Evolutionary conservation across 2,113 vertebrate species (phyloP).

Genomic region (Emydocephalus ijimae): DNA sequence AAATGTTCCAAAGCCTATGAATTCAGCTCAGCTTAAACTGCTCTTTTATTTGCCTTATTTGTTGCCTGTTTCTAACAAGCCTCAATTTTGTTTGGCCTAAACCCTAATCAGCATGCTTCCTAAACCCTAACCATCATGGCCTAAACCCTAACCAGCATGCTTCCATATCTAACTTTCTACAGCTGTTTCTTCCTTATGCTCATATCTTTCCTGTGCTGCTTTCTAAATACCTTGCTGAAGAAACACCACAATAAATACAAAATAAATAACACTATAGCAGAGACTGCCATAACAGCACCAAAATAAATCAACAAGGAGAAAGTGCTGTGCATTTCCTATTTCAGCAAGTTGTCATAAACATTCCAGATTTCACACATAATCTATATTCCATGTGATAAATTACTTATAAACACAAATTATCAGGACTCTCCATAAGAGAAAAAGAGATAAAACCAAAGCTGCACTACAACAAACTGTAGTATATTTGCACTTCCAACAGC

Average conservation of each 20-base stretch:
- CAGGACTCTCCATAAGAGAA: not conserved
- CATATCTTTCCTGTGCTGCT: not conserved
- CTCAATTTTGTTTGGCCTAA: not conserved
- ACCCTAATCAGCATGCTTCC: not conserved
- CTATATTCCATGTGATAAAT: not conserved
- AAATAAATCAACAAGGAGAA: not conserved
- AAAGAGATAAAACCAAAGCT: not conserved
- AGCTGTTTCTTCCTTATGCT: not conserved
- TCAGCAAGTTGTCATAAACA: not conserved
- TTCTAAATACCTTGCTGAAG: not conserved
- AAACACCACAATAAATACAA: not conserved
- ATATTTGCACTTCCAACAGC: not conserved
- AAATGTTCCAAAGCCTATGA: not conserved
- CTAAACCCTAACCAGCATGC: not conserved
- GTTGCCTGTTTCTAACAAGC: not conserved
- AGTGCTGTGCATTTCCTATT: not conserved
- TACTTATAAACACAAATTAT: not conserved
- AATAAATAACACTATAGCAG: not conserved
- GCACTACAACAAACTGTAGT: not conserved
- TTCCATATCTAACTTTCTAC: not conserved
- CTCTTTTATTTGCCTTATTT: not conserved
- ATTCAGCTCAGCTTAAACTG: not conserved
- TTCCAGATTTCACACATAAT: not conserved
- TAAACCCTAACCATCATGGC: too few species aligned
- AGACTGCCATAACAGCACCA: not conserved